phyloP scores from a whole-genome alignment of 1,140 invertebrate genomes.

The Muscidifurax raptorellus region DNA sequence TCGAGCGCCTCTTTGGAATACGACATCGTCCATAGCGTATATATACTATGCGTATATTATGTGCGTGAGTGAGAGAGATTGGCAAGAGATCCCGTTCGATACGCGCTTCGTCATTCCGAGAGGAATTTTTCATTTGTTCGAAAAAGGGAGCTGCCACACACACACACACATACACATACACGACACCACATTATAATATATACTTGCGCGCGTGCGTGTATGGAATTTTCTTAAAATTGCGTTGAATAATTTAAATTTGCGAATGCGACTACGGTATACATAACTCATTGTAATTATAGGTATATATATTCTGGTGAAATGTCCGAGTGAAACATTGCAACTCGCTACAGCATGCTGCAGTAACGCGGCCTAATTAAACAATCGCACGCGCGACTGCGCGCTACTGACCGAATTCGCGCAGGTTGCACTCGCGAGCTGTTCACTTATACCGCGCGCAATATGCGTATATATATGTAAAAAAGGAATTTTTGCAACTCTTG shows the following conservation, averaged over 20 bases:
- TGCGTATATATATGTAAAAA: not conserved
- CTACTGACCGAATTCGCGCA: not conserved
- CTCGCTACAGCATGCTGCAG: not conserved
- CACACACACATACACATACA: too few relatives aligned
- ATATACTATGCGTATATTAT: not conserved
- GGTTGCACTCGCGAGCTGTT: too few relatives aligned
- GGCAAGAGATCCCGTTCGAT: not conserved
- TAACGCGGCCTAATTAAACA: not conserved
- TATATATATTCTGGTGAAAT: not conserved
- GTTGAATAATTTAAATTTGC: too few relatives aligned
- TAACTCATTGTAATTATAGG: too few relatives aligned
- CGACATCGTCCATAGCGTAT: not conserved
- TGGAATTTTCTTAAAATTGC: too few relatives aligned
- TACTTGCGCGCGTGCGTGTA: too few relatives aligned
- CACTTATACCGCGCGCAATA: not conserved
- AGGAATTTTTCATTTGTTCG: not conserved
- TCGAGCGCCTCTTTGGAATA: constrained; percentile 25
- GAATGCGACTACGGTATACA: too few relatives aligned
- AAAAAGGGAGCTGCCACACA: too few relatives aligned
- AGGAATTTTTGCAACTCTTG: not conserved
- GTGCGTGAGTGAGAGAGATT: not conserved
- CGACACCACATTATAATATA: too few relatives aligned
- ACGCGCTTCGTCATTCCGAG: not conserved
- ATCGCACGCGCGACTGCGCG: not conserved
- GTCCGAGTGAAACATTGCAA: not conserved